Percentiles rank a stretch among this genome's conserved stretches.
Evolutionary conservation across 2,888 invertebrate genomes (phyloP).

Genomic region (Holacanthella duospinosa): DNA sequence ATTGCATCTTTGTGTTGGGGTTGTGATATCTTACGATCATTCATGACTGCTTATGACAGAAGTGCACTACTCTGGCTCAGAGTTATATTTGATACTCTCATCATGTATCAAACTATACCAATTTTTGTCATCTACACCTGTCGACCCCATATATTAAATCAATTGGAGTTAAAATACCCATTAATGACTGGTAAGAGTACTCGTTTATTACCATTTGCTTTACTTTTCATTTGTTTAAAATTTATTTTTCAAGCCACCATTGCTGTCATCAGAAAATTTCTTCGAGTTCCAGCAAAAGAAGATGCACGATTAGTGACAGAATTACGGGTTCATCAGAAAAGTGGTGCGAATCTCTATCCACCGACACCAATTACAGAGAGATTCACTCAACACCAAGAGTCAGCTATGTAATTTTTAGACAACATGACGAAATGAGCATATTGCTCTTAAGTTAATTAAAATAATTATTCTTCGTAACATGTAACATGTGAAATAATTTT

Average conservation of each 20-base stretch:
- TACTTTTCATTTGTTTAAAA: neutral
- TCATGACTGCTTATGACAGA: neutral
- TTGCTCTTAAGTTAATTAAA: too few relatives aligned
- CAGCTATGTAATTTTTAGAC: neutral
- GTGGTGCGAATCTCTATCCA: neutral
- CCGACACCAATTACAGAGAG: neutral
- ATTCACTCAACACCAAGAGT: neutral
- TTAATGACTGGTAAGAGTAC: neutral
- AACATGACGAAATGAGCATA: neutral
- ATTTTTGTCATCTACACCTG: neutral
- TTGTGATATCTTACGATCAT: neutral
- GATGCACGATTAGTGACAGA: neutral
- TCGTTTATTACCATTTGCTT: neutral
- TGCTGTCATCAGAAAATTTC: neutral
- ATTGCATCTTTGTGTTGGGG: neutral
- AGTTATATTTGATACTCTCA: neutral
- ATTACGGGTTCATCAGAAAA: neutral
- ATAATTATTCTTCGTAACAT: too few relatives aligned
- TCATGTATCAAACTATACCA: neutral
- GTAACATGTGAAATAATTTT: too few relatives aligned
- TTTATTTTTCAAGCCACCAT: neutral
- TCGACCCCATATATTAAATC: neutral
- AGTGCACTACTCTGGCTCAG: neutral
- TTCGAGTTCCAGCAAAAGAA: neutral
- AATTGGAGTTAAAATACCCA: neutral